phyloP scores from a whole-genome alignment of 2,797 vertebrate species.

The Lateolabrax maculatus region DNA sequence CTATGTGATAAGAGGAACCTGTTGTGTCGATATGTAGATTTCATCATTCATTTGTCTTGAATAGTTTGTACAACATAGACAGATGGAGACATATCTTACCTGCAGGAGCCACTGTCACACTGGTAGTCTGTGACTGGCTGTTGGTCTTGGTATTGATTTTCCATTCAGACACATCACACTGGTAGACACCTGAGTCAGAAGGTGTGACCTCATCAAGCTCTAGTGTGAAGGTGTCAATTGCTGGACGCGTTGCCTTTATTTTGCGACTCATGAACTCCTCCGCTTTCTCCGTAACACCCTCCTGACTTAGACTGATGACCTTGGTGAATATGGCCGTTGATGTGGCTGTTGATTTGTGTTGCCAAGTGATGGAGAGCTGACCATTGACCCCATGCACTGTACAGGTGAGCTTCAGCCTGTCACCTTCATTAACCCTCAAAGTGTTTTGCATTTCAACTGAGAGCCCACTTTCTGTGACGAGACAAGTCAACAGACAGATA shows the following conservation, averaged over 20 bases:
- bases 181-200: slow-evolving; percentile 85
- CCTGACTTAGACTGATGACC: slow-evolving; percentile 80
- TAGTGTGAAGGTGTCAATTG: slow-evolving; percentile 66
- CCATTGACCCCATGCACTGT: slow-evolving; percentile 69
- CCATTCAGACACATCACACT: slow-evolving; percentile 89
- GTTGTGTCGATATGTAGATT: background rate
- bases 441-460: slow-evolving; percentile 67
- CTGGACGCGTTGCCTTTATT: slow-evolving; percentile 62
- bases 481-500: slow-evolving; percentile 14
- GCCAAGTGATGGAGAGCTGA: slow-evolving; percentile 88
- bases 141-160: slow-evolving; percentile 56
- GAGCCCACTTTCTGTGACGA: slow-evolving; percentile 82
- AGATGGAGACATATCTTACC: slow-evolving; percentile 62
- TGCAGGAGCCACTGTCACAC: slow-evolving; percentile 64
- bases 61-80: background rate
- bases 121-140: slow-evolving; percentile 59
- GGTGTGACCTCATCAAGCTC: slow-evolving; percentile 73
- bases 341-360: slow-evolving; percentile 61
- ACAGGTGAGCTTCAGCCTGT: slow-evolving; percentile 81
- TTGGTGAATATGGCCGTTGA: background rate
- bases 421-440: slow-evolving; percentile 72
- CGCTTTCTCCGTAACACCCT: slow-evolving; percentile 70
- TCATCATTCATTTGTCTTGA: background rate
- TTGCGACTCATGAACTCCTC: slow-evolving; percentile 42
- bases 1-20: background rate